Conservation (phyloP, 2,888 invertebrate species). For the Nycteola revayana region DNA sequence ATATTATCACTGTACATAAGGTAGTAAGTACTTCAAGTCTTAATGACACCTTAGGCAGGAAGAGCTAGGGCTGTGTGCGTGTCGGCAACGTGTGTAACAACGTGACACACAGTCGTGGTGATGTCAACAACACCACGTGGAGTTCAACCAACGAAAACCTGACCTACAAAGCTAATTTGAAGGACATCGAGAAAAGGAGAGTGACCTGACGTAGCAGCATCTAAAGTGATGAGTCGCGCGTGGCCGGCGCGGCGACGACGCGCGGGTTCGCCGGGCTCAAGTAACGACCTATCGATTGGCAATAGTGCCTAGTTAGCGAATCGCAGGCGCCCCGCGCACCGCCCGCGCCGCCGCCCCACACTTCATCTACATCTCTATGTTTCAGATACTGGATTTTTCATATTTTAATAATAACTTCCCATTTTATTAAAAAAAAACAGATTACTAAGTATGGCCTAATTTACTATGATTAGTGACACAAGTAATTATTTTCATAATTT, state of each 20-base stretch:
- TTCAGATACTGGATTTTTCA: constrained; percentile 35
- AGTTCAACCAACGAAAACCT: constrained; percentile 71
- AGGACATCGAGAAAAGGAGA: constrained; percentile 82
- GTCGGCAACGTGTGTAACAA: constrained; percentile 6
- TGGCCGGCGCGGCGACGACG: constrained; percentile 53
- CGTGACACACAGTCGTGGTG: constrained; percentile 34
- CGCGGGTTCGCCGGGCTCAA: constrained; percentile 55
- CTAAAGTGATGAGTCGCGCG: constrained; percentile 81
- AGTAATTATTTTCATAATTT: too few relatives aligned
- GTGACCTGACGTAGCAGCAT: constrained; percentile 80
- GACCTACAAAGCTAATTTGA: constrained; percentile 83
- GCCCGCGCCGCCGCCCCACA: constrained; percentile 32
- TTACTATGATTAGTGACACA: too few relatives aligned
- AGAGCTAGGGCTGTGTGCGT: constrained; percentile 3
- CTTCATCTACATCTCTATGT: constrained; percentile 16
- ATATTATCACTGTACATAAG: too few relatives aligned
- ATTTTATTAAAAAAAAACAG: too few relatives aligned
- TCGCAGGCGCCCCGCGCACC: constrained; percentile 42
- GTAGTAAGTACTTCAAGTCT: too few relatives aligned
- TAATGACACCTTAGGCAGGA: too few relatives aligned
- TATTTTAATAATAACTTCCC: too few relatives aligned
- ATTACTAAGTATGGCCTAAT: too few relatives aligned
- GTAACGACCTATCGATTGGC: constrained; percentile 81
- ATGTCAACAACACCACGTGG: constrained; percentile 77
- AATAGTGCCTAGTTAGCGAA: constrained; percentile 80